Evolutionary conservation across 2,113 vertebrate species (phyloP), one percentile per base, ranked within the genome.

Genomic region (Sterna hirundo): DNA sequence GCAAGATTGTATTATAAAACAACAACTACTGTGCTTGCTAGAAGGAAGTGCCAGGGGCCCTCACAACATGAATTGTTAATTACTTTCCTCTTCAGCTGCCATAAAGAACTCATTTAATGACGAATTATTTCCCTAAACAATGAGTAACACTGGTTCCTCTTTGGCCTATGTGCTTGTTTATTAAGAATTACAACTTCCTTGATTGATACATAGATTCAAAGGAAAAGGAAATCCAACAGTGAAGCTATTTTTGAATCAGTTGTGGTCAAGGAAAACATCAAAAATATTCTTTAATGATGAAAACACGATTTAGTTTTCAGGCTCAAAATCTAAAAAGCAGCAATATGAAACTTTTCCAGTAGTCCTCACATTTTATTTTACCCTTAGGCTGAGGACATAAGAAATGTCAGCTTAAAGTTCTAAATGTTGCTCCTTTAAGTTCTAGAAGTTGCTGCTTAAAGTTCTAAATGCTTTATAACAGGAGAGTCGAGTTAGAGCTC

Each of bases 121-220:
- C 92, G 76, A 79, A 76, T 93, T 97, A 96, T 93, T 98, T 97
- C 96, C 92, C 95, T 94, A 94, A 93, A 93, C 78, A 92, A 78
- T 96, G 83, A 90, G 85, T 75, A 87, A 64, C 57, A 58, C 44
- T 81, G 65, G 60, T 95, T 97, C 47, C 52, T 95, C 47, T 94
- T 94, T 91, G 84, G 77, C 86, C 79, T 82, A 17, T 87, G 47
- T 83, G 89, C 69, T 70, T 83, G 93, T 81, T 86, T 82, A 91
- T 93, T 89, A 94, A 94, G 94, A 96, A 86, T 84, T 80, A 94
- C 81, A 87, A 88, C 86, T 95, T 97, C 87, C 86, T 96, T 94
- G 69, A 77, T 66, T 96, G 80, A 96, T 94, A 84, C 49, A 61
- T 93, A 85, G 36, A 89, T 72, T 79, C 82, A 84, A 83, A 83